Evolutionary conservation across 2,888 invertebrate genomes (phyloP), one percentile per base, ranked within the genome.

Genomic region (Meiosimyza platycephala): DNA sequence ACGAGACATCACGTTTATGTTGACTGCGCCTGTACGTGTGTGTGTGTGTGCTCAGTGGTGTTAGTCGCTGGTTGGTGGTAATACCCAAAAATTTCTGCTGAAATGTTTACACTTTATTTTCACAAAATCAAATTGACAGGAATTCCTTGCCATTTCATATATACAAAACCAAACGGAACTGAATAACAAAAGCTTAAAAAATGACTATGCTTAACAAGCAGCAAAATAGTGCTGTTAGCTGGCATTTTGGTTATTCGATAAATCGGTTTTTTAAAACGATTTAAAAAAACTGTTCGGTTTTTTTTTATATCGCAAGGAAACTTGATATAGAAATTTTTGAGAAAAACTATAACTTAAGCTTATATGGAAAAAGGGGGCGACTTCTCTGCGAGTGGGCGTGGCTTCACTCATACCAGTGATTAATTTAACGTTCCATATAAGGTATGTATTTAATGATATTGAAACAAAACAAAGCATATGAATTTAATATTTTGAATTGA

Each of bases 41-140:
- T 12, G 9, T 16, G 55, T 54, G 1, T 13, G 11, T 22, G 57
- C 11, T 28, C 18, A 13, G 5, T 22, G 57, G 3, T 18, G 57
- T 57, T 2, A 18, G 57, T 22, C 16, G 57, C 11, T n/a, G 54
- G 40, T 16, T 52, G 54, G 54, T 9, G 40, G 40, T 63, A 50
- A 22, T 57, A 57, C 57, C 18, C 12, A 59, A 18, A n/a, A 59
- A 59, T 40, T 16, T 48, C 13, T 40, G 40, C 9, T 40, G 40
- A 33, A 54, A 55, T 57, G 67, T 57, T 67, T 40, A 55, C 57
- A 67, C 57, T 67, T 67, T 67, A 57, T 67, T 57, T 18, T 33
- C 67, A 48, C 18, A 68, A 76, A 76, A 78, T 78, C 74, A 78
- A 76, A 76, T 78, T 77, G 78, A 77, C 73, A 76, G 75, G 74